These are phyloP conservation scores for Unio pictorum DNA, from an alignment of 2,888 invertebrate genomes.

Conservation along the genomic window DNA sequence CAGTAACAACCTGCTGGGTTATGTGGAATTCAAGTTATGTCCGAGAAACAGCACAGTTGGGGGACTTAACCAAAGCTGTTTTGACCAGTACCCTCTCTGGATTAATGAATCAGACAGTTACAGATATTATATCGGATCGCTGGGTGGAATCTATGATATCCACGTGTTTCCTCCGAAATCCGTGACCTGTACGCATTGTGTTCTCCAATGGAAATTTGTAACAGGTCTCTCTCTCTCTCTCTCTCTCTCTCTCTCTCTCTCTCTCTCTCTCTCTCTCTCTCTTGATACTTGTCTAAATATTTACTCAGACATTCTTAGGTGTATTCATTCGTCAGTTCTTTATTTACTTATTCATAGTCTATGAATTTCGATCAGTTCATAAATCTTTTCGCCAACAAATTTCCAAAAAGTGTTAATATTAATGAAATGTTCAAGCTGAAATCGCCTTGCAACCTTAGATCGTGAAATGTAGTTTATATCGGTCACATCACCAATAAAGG, in stretches of 20 bases:
- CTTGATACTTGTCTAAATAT: not conserved
- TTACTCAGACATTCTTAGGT: not conserved
- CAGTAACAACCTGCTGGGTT: slow-evolving; percentile 68
- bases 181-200: slow-evolving; percentile 67
- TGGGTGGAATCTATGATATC: slow-evolving; percentile 48
- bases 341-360: not conserved
- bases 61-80: slow-evolving; percentile 62
- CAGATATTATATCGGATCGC: slow-evolving; percentile 44
- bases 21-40: slow-evolving; percentile 70
- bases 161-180: slow-evolving; percentile 58
- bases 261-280: too few species aligned
- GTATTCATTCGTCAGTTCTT: not conserved
- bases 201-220: slow-evolving; percentile 71
- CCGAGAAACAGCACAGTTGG: slow-evolving; percentile 54
- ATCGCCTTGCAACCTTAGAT: too few species aligned
- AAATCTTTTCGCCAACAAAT: too few species aligned
- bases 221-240: slow-evolving; percentile 52
- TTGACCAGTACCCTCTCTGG: slow-evolving; percentile 61
- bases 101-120: slow-evolving; percentile 54
- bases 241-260: not conserved
- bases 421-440: too few species aligned
- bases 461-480: too few species aligned
- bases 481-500: too few species aligned
- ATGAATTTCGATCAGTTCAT: too few species aligned
- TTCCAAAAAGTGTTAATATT: too few species aligned